Evolutionary conservation across 2,888 invertebrate genomes (phyloP).

Genomic region (Lasioglossum villosulum): DNA sequence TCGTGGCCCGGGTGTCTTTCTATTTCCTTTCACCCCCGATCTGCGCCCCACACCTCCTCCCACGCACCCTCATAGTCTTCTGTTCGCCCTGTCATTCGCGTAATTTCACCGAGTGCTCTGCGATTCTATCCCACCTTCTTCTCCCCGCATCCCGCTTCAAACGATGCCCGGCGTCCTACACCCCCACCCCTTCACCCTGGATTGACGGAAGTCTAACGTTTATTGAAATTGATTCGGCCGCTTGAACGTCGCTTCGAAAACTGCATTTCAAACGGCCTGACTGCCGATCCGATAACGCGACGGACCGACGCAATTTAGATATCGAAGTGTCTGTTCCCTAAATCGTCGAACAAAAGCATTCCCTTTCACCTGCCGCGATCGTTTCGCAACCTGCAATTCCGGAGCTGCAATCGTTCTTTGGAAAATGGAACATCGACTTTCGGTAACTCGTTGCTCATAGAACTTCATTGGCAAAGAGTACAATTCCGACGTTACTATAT

Average conservation of each 20-base stretch:
- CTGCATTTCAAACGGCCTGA: not conserved
- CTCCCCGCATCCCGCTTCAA: not conserved
- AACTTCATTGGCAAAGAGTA: not conserved
- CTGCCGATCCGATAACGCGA: slow-evolving; percentile 8
- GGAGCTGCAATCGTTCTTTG: not conserved
- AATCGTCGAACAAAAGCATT: slow-evolving; percentile 6
- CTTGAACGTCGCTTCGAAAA: slow-evolving; percentile 7
- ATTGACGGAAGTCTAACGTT: slow-evolving; percentile 27
- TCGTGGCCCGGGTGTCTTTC: slow-evolving; percentile 46
- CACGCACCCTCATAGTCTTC: not conserved
- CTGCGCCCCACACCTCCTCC: not conserved
- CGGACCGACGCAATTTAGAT: slow-evolving; percentile 12
- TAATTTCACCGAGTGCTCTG: slow-evolving; percentile 38
- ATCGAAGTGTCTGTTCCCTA: slow-evolving; percentile 7
- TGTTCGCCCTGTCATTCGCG: slow-evolving; percentile 29
- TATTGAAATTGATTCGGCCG: slow-evolving; percentile 32
- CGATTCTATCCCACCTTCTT: not conserved
- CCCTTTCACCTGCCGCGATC: not conserved
- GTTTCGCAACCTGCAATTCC: not conserved
- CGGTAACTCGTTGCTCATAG: not conserved
- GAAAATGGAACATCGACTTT: not conserved
- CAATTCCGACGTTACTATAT: not conserved
- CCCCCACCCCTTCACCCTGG: not conserved
- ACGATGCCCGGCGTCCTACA: not conserved
- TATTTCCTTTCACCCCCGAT: slow-evolving; percentile 28